Percentiles rank a stretch among this genome's conserved stretches.
Evolutionary conservation across 2,888 invertebrate genomes (phyloP).

Genomic region (Tyria jacobaeae): DNA sequence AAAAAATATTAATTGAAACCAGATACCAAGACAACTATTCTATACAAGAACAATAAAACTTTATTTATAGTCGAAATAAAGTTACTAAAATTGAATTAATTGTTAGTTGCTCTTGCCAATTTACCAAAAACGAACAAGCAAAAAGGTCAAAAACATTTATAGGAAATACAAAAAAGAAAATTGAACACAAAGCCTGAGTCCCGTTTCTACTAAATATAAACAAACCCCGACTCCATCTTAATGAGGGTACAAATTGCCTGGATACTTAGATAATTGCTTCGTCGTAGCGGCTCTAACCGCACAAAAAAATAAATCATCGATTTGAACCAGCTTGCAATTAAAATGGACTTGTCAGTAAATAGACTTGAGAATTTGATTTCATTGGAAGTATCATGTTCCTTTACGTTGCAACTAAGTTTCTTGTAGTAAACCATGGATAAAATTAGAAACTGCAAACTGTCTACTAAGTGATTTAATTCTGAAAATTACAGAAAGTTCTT

Average conservation of each 20-base stretch:
- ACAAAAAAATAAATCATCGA: neutral
- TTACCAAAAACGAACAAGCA: neutral
- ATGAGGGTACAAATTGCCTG: conserved; percentile 9
- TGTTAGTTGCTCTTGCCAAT: no score
- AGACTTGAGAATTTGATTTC: neutral
- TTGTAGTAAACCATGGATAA: no score
- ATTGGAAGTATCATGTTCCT: neutral
- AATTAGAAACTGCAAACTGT: no score
- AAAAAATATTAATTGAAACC: no score
- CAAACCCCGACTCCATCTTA: neutral
- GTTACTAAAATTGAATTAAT: no score
- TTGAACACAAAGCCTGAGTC: neutral
- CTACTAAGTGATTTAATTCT: no score
- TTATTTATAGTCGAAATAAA: no score
- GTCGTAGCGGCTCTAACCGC: neutral
- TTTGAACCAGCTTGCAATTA: neutral
- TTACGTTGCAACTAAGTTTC: no score
- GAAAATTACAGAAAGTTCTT: no score
- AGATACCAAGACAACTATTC: no score
- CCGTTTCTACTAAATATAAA: neutral
- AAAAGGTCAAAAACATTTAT: neutral
- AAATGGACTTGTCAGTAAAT: neutral
- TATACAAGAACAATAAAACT: no score
- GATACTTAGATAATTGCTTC: conserved; percentile 13
- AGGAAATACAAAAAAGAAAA: neutral